phyloP scores from a whole-genome alignment of 2,113 vertebrate genomes.

The Elephantulus edwardii region DNA sequence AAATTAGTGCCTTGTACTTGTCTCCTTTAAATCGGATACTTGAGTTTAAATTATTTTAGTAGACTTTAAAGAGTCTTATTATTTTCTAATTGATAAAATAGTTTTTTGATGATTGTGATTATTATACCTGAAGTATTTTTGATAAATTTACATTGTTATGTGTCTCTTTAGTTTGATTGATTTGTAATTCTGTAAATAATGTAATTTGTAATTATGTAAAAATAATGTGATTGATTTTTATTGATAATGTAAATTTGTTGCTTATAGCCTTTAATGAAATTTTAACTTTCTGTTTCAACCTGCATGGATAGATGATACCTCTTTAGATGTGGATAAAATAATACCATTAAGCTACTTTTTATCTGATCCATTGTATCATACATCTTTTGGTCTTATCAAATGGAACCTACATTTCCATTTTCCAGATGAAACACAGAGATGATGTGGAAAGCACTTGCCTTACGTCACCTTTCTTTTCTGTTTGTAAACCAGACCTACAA shows the following conservation, averaged over 20 bases:
- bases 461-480: background rate
- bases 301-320: background rate
- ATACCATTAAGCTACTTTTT: background rate
- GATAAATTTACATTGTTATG: constrained; percentile 22
- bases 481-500: background rate
- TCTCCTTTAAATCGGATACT: constrained; percentile 24
- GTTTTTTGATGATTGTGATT: background rate
- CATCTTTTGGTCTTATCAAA: background rate
- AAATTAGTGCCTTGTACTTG: background rate
- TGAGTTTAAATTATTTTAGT: constrained; percentile 20
- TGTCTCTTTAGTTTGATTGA: too few species aligned
- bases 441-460: background rate
- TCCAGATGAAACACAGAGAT: background rate
- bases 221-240: constrained; percentile 41
- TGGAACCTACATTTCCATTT: background rate
- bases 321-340: background rate
- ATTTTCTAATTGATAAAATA: constrained; percentile 24
- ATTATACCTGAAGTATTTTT: background rate
- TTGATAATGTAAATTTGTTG: background rate
- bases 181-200: too few species aligned
- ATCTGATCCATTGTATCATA: background rate
- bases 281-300: background rate
- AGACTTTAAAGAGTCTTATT: constrained; percentile 29
- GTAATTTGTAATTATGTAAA: background rate
- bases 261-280: constrained; percentile 1